These are phyloP conservation scores for Rhagonycha lutea DNA, from an alignment of 2,888 invertebrate species.

Conservation along the genomic window DNA sequence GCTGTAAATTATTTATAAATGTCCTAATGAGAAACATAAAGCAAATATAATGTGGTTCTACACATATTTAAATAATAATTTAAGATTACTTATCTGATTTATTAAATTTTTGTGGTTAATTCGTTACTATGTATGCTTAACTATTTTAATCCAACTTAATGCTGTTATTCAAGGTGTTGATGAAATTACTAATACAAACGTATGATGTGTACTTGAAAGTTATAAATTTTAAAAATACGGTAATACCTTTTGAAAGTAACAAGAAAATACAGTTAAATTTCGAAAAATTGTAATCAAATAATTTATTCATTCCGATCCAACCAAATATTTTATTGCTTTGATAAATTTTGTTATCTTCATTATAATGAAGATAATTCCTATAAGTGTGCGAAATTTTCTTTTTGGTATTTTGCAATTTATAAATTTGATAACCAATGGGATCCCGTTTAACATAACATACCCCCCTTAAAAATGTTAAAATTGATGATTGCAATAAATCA, in stretches of 20 bases:
- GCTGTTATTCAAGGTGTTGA: neutral
- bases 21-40: neutral
- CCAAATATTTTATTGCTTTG: too few species aligned
- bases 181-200: neutral
- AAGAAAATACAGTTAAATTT: neutral
- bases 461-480: too few species aligned
- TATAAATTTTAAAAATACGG: neutral
- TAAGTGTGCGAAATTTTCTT: too few species aligned
- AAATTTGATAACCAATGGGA: too few species aligned
- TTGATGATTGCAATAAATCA: too few species aligned
- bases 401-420: too few species aligned
- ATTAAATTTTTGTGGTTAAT: neutral
- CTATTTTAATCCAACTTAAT: neutral
- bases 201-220: neutral
- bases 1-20: neutral
- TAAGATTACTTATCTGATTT: neutral
- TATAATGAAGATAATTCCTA: too few species aligned
- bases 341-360: too few species aligned
- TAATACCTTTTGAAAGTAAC: neutral
- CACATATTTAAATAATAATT: neutral
- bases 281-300: neutral
- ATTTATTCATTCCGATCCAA: neutral
- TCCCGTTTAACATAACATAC: too few species aligned
- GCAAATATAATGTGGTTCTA: neutral
- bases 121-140: neutral